These are phyloP conservation scores for Diploscapter pachys DNA, from an alignment of 1,140 invertebrate genomes.

Conservation along the genomic window DNA sequence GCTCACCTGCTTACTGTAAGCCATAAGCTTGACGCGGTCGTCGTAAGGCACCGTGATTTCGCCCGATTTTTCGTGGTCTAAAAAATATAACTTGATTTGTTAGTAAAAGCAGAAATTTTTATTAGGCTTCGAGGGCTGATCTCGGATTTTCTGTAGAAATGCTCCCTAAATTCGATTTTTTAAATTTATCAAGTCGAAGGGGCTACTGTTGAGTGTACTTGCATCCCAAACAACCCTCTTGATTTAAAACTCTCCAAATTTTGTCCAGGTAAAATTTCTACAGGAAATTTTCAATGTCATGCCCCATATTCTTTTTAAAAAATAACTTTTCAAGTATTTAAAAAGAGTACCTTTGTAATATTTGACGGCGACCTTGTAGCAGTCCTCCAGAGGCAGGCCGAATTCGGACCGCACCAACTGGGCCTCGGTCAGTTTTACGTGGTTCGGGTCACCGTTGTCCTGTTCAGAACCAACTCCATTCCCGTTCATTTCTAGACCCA, in stretches of 20 bases:
- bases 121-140: too few species aligned
- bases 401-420: slow-evolving; percentile 28
- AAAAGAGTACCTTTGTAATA: slow-evolving; percentile 35
- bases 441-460: neutral
- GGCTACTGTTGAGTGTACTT: too few species aligned
- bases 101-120: too few species aligned
- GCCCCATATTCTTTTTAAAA: neutral
- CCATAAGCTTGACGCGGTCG: slow-evolving; percentile 34
- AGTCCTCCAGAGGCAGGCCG: slow-evolving; percentile 28
- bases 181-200: slow-evolving; percentile 8
- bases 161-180: too few species aligned
- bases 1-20: slow-evolving; percentile 33
- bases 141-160: too few species aligned
- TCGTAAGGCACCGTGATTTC: slow-evolving; percentile 29
- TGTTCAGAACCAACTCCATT: too few species aligned
- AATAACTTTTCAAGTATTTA: neutral
- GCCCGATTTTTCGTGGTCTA: slow-evolving; percentile 22
- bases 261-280: too few species aligned
- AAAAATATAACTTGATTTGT: neutral
- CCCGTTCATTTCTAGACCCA: too few species aligned
- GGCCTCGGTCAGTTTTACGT: slow-evolving; percentile 25
- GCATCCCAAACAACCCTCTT: too few species aligned
- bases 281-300: too few species aligned
- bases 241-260: too few species aligned
- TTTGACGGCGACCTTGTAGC: slow-evolving; percentile 29